phyloP scores from a whole-genome alignment of 2,888 invertebrate species.

The Caenorhabditis macrosperma region DNA sequence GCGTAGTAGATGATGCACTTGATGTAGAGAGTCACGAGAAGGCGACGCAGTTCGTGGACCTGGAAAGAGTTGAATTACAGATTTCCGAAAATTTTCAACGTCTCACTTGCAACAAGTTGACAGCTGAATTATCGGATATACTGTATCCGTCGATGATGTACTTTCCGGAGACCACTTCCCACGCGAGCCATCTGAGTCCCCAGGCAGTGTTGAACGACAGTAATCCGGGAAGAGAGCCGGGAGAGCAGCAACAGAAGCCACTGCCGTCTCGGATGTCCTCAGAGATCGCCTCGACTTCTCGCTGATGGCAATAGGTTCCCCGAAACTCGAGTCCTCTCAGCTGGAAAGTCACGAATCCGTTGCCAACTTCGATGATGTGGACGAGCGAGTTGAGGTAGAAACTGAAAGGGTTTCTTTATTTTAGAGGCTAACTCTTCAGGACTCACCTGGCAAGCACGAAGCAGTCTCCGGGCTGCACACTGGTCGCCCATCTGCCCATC shows the following conservation, averaged over 20 bases:
- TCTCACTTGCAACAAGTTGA: slow-evolving; percentile 90
- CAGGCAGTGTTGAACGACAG: slow-evolving; percentile 97
- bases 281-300: slow-evolving; percentile 97
- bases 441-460: slow-evolving; percentile 90
- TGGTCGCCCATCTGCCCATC: slow-evolving; percentile 91
- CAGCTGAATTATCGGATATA: slow-evolving; percentile 96
- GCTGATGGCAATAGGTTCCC: slow-evolving; percentile 97
- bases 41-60: slow-evolving; percentile 96
- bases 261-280: slow-evolving; percentile 97
- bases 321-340: slow-evolving; percentile 96
- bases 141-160: slow-evolving; percentile 98
- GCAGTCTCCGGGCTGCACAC: slow-evolving; percentile 96
- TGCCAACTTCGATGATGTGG: slow-evolving; percentile 96
- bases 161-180: slow-evolving; percentile 89
- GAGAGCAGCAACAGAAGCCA: slow-evolving; percentile 93
- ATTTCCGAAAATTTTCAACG: background rate
- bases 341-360: slow-evolving; percentile 98
- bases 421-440: too few relatives aligned
- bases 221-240: slow-evolving; percentile 87
- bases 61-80: slow-evolving; percentile 39
- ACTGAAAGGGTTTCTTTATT: slow-evolving; percentile 81
- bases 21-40: slow-evolving; percentile 96
- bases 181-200: slow-evolving; percentile 85
- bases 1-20: slow-evolving; percentile 98
- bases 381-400: slow-evolving; percentile 98